A percentile compares a stretch with the other conserved stretches of the same genome.
Conservation (phyloP, 2,888 invertebrate species). For the Tromatobia lineatoria region DNA sequence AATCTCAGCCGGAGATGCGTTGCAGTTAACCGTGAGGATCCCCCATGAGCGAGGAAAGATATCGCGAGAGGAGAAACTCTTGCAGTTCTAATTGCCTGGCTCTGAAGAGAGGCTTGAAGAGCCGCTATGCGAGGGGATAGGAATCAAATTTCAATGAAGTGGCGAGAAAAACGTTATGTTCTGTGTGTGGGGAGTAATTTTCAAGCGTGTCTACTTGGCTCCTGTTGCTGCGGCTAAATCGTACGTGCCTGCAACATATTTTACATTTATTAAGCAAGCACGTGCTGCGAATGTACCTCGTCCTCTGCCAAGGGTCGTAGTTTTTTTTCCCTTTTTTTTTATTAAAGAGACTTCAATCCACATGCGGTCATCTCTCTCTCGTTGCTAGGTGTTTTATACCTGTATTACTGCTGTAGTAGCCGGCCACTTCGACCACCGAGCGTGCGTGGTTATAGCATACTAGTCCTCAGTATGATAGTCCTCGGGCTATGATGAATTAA, state of each 20-base stretch:
- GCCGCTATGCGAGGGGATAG: not conserved
- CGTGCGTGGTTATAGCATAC: slow-evolving; percentile 23
- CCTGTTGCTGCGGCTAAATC: not conserved
- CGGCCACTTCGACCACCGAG: slow-evolving; percentile 43
- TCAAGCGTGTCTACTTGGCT: slow-evolving; percentile 38
- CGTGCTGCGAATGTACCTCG: slow-evolving; percentile 30
- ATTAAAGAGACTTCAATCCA: slow-evolving; percentile 9
- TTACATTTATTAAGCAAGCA: slow-evolving; percentile 56
- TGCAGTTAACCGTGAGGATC: slow-evolving; percentile 34
- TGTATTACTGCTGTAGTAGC: slow-evolving; percentile 7
- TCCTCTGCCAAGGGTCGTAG: slow-evolving; percentile 37
- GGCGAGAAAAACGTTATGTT: slow-evolving; percentile 14
- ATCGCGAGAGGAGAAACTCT: slow-evolving; percentile 35
- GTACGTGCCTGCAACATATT: slow-evolving; percentile 14
- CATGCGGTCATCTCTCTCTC: slow-evolving; percentile 8
- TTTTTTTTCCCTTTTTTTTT: slow-evolving; percentile 40
- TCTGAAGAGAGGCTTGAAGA: not conserved
- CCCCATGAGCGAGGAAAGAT: slow-evolving; percentile 28
- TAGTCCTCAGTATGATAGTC: slow-evolving; percentile 44
- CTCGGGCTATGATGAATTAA: slow-evolving; percentile 54
- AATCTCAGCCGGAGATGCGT: slow-evolving; percentile 22
- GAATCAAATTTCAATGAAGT: slow-evolving; percentile 58
- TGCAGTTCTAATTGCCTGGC: slow-evolving; percentile 53
- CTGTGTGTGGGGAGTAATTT: slow-evolving; percentile 40
- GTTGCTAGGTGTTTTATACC: slow-evolving; percentile 33